Evolutionary conservation across 1,140 invertebrate species (phyloP).

Genomic region (Calephelis nemesis): DNA sequence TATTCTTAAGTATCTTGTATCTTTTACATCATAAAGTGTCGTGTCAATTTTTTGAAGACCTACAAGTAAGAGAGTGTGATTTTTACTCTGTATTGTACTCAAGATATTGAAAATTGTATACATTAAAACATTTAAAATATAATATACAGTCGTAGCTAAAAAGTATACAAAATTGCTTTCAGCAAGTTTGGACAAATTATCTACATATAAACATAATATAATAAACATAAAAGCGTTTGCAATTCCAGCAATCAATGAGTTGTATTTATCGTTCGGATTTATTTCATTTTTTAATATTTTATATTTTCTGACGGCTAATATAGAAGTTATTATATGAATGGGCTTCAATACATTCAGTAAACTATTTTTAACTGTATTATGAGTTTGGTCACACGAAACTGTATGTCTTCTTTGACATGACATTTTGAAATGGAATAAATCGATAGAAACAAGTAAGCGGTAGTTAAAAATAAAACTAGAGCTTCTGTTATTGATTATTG

Average conservation of each 20-base stretch:
- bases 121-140: neutral
- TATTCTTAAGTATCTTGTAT: neutral
- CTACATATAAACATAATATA: neutral
- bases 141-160: neutral
- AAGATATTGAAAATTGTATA: neutral
- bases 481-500: too few species aligned
- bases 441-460: neutral
- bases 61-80: neutral
- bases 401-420: neutral
- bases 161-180: too few species aligned
- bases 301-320: neutral
- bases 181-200: too few species aligned
- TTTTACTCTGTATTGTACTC: neutral
- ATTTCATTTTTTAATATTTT: neutral
- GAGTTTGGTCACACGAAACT: neutral
- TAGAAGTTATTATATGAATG: neutral
- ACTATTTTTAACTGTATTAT: neutral
- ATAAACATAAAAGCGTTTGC: neutral
- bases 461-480: too few species aligned
- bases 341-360: neutral
- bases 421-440: neutral
- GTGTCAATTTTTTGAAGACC: constrained; percentile 1
- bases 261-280: neutral
- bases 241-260: neutral
- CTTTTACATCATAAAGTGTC: neutral